Evolutionary conservation across 30 jellyfish, hydroid and myxozoan genomes (phyloP).

Genomic region (Aurelia aurita complex sp. Pacific): DNA sequence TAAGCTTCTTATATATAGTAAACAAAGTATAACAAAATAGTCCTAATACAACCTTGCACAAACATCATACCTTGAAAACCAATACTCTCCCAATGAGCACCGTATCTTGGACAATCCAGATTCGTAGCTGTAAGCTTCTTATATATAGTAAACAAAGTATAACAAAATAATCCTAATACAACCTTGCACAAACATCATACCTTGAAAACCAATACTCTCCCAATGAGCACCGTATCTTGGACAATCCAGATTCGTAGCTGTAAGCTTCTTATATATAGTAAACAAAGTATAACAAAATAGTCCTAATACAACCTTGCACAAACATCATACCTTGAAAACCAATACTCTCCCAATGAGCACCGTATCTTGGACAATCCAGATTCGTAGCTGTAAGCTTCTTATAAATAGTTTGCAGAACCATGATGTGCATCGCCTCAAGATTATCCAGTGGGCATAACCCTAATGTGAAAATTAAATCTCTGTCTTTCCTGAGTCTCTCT

Average conservation of each 20-base stretch:
- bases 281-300: too few species aligned
- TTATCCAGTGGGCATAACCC: slow-evolving; percentile 83
- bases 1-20: slow-evolving; percentile 81
- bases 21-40: too few species aligned
- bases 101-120: slow-evolving; percentile 93
- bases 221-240: slow-evolving; percentile 98
- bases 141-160: too few species aligned
- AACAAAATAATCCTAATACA: too few species aligned
- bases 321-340: slow-evolving; percentile 97
- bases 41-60: too few species aligned
- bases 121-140: slow-evolving; percentile 83
- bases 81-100: slow-evolving; percentile 95
- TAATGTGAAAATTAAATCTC: slow-evolving; percentile 83
- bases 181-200: too few species aligned
- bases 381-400: slow-evolving; percentile 83
- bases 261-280: slow-evolving; percentile 81
- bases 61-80: slow-evolving; percentile 97
- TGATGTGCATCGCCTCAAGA: slow-evolving; percentile 75
- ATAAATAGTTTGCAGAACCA: slow-evolving; percentile 87
- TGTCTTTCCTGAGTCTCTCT: slow-evolving; percentile 51
- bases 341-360: slow-evolving; percentile 95
- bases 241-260: slow-evolving; percentile 86
- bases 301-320: too few species aligned
- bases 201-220: slow-evolving; percentile 98
- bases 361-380: slow-evolving; percentile 93